Conservation (phyloP, 2,888 invertebrate genomes). For the Allacma fusca region DNA sequence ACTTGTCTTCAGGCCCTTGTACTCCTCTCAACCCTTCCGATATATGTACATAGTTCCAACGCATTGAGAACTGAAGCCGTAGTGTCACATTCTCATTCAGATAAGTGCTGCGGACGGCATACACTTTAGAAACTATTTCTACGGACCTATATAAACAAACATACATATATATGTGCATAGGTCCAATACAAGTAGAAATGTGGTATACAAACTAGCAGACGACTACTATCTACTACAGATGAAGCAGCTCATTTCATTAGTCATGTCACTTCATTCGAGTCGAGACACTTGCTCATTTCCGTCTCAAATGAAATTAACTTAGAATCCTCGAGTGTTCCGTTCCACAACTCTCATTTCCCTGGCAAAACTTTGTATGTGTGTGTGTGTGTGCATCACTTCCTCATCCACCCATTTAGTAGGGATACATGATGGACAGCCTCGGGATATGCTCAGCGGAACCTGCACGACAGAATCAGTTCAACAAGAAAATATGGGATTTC, state of each 20-base stretch:
- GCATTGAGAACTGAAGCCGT: no score
- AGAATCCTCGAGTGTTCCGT: background rate
- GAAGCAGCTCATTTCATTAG: background rate
- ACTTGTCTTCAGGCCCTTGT: background rate
- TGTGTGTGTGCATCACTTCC: background rate
- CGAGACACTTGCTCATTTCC: slow-evolving; percentile 16
- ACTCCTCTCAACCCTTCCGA: background rate
- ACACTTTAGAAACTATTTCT: no score
- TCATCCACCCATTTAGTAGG: background rate
- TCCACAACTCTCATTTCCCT: slow-evolving; percentile 12
- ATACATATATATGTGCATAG: no score
- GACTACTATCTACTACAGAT: no score
- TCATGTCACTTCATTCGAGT: slow-evolving; percentile 8
- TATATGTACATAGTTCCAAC: no score
- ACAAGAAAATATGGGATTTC: background rate
- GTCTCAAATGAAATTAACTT: slow-evolving; percentile 11
- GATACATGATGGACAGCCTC: background rate
- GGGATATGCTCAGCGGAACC: background rate
- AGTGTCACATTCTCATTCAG: no score
- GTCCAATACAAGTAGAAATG: no score
- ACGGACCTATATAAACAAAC: no score
- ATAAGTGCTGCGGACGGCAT: no score
- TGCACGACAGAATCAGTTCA: background rate
- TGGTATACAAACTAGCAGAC: no score
- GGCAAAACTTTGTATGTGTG: background rate